Evolutionary conservation across 1,140 invertebrate genomes (phyloP).

Genomic region (Neodiprion lecontei): DNA sequence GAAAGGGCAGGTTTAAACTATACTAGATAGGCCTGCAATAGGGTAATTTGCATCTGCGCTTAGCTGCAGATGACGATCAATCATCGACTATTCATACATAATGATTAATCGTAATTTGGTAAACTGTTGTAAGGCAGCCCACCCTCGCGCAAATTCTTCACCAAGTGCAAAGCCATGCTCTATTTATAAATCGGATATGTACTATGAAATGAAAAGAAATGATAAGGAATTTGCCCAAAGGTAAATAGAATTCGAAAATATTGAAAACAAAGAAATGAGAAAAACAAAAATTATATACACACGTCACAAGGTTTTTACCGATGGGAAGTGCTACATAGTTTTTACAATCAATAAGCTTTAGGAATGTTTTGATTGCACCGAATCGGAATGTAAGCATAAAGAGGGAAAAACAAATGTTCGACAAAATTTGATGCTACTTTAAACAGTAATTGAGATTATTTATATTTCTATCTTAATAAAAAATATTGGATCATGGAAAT

Average conservation of each 20-base stretch:
- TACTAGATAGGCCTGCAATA: not conserved
- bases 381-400: too few species aligned
- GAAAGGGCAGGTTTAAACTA: not conserved
- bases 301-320: not conserved
- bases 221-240: not conserved
- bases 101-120: not conserved
- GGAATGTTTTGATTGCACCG: too few species aligned
- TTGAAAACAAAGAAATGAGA: not conserved
- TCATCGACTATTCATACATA: not conserved
- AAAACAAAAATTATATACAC: not conserved
- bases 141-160: slow-evolving; percentile 57
- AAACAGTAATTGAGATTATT: too few species aligned
- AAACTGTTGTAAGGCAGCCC: slow-evolving; percentile 50
- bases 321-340: too few species aligned
- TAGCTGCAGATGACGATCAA: not conserved
- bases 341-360: too few species aligned
- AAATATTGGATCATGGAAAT: too few species aligned
- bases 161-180: slow-evolving; percentile 54
- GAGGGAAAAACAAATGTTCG: too few species aligned
- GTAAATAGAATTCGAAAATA: not conserved
- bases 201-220: not conserved
- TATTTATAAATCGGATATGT: slow-evolving; percentile 17
- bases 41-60: not conserved
- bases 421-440: too few species aligned
- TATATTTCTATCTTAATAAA: too few species aligned